Conservation (phyloP, 37 sponge, comb jelly and placozoan genomes). For the Diacarnus erythraeanus region DNA sequence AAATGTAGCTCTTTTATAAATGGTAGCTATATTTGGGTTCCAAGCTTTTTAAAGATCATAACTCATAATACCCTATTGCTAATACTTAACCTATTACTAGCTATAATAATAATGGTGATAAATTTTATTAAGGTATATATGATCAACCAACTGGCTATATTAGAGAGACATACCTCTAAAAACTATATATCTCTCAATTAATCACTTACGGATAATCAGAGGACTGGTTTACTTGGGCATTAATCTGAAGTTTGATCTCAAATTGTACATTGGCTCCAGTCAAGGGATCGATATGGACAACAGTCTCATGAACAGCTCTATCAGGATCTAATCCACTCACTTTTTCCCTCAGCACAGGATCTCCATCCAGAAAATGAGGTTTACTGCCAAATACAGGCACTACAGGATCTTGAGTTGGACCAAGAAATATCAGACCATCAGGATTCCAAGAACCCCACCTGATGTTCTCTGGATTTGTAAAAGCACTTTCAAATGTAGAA, state of each 20-base stretch:
- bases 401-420: conserved; percentile 45
- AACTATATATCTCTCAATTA: no score
- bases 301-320: conserved; percentile 45
- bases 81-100: no score
- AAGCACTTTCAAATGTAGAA: conserved; percentile 51
- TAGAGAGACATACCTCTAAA: no score
- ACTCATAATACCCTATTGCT: no score
- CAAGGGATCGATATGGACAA: conserved; percentile 63
- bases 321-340: conserved; percentile 58
- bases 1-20: no score
- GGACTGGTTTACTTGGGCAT: conserved; percentile 57
- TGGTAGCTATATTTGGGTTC: no score
- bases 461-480: conserved; percentile 52
- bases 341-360: conserved; percentile 53
- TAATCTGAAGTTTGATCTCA: conserved; percentile 48
- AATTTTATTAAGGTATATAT: no score
- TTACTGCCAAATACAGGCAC: conserved; percentile 82
- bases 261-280: conserved; percentile 66
- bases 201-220: conserved; percentile 34
- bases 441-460: conserved; percentile 71
- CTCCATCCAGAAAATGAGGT: conserved; percentile 84
- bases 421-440: conserved; percentile 76
- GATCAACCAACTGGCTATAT: no score
- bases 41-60: no score
- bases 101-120: no score